These are phyloP conservation scores for Amphiura filiformis DNA, from an alignment of 35 echinoderm and acorn worm genomes.

Conservation along the genomic window DNA sequence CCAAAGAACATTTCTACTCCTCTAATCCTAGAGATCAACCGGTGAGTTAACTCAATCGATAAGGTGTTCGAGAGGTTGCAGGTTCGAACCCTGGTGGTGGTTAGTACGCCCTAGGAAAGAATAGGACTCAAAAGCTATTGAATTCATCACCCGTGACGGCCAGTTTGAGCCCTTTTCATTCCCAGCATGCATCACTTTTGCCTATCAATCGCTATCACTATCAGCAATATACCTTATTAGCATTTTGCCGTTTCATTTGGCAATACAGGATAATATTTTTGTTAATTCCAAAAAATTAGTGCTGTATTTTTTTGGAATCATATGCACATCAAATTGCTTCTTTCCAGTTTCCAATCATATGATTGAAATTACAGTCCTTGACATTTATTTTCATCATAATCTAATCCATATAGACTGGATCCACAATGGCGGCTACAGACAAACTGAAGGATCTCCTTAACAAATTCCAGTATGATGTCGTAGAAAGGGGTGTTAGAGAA, in stretches of 20 bases:
- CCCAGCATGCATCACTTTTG: too few species aligned
- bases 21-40: conserved; percentile 45
- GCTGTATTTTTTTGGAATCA: background rate
- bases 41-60: too few species aligned
- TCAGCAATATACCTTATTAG: too few species aligned
- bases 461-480: conserved; percentile 69
- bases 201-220: too few species aligned
- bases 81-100: too few species aligned
- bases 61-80: too few species aligned
- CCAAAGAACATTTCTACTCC: conserved; percentile 83
- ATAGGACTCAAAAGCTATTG: background rate
- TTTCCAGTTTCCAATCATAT: background rate
- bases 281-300: too few species aligned
- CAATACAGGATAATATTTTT: too few species aligned
- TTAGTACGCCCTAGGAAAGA: background rate
- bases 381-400: background rate
- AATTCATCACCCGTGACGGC: too few species aligned
- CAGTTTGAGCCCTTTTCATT: too few species aligned
- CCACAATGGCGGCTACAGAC: conserved; percentile 73
- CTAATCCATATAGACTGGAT: too few species aligned
- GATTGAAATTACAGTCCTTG: background rate
- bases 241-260: too few species aligned
- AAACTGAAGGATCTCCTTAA: conserved; percentile 63
- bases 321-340: background rate
- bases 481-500: conserved; percentile 46